Conservation (phyloP, 2,113 vertebrate genomes). For the Acanthisitta chloris region DNA sequence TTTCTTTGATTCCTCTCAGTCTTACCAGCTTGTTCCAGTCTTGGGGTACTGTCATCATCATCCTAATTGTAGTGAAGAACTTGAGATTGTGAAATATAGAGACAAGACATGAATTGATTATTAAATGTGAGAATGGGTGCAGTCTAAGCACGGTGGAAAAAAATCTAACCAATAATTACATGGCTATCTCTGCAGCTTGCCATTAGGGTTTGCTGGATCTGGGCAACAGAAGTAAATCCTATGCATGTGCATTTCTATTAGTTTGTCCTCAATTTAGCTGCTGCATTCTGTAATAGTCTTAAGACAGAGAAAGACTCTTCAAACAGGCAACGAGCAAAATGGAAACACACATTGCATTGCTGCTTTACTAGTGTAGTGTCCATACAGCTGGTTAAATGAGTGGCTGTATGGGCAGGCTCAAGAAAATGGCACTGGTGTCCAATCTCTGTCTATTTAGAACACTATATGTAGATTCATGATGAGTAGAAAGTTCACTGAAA, state of each 20-base stretch:
- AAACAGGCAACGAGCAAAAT: background rate
- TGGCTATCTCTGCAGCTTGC: background rate
- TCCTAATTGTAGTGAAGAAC: background rate
- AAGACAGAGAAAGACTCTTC: background rate
- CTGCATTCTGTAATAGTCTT: background rate
- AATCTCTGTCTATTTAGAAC: background rate
- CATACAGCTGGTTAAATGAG: background rate
- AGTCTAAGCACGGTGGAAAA: background rate
- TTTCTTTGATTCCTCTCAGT: background rate
- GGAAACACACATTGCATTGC: background rate
- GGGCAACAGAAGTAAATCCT: background rate
- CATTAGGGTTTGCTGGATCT: background rate
- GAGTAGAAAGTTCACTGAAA: background rate
- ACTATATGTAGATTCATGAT: background rate
- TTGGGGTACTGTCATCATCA: background rate
- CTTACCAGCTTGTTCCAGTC: no score
- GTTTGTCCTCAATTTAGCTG: background rate
- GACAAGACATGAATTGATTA: background rate
- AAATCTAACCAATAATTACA: background rate
- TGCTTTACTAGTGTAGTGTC: background rate
- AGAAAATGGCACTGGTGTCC: background rate
- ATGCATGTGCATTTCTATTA: background rate
- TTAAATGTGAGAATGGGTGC: background rate
- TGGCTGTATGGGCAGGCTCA: background rate
- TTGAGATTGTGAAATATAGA: background rate